These are phyloP conservation scores for Platichthys flesus DNA, from an alignment of 2,113 vertebrate genomes.

Conservation along the genomic window DNA sequence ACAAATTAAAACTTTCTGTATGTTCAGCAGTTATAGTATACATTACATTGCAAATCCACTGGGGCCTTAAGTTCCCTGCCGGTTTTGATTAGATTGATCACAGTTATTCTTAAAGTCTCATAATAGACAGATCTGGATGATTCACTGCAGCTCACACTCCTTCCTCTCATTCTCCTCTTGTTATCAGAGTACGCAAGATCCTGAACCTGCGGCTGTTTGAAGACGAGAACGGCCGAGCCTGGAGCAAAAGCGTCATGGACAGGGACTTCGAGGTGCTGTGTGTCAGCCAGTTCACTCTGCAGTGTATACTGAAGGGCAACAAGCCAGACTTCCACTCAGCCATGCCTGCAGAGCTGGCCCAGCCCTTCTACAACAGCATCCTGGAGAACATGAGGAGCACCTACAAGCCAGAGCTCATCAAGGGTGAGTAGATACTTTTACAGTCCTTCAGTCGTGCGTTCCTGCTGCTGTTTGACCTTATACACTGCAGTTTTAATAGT, in stretches of 20 bases:
- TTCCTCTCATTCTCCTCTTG: neutral
- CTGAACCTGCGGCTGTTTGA: conserved; percentile 95
- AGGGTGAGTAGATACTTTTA: conserved; percentile 81
- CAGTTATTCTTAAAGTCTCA: too few species aligned
- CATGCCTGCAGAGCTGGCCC: conserved; percentile 91
- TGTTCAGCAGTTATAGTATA: neutral
- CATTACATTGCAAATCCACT: neutral
- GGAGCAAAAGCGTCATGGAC: conserved; percentile 95
- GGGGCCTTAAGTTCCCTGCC: too few species aligned
- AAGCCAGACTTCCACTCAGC: conserved; percentile 96
- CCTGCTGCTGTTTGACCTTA: neutral
- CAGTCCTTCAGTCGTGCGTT: neutral
- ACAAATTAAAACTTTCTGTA: too few species aligned
- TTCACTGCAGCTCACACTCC: neutral
- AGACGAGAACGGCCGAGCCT: conserved; percentile 92
- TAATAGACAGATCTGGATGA: too few species aligned
- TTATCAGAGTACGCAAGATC: conserved; percentile 92
- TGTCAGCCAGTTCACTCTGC: conserved; percentile 97
- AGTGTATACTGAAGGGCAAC: conserved; percentile 95
- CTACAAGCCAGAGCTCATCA: conserved; percentile 92
- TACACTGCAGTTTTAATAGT: neutral
- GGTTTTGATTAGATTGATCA: neutral
- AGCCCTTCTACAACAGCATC: conserved; percentile 91
- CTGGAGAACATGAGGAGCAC: conserved; percentile 89
- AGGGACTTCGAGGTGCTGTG: conserved; percentile 92